Conservation (phyloP, 2,888 invertebrate species). For the Nephrotoma flavescens region DNA sequence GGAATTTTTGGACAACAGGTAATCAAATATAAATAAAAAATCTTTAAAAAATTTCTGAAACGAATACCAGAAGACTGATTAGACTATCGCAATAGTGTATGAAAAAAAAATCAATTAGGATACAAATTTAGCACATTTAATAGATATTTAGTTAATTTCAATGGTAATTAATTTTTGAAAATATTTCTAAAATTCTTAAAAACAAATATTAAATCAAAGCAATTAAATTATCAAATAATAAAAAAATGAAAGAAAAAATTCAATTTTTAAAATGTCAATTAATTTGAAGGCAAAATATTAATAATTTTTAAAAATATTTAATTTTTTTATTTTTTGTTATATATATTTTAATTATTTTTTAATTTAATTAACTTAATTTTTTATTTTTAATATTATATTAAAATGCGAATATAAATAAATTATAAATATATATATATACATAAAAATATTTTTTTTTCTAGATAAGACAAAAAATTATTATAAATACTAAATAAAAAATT, state of each 20-base stretch:
- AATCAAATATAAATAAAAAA: not conserved
- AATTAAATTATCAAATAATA: not conserved
- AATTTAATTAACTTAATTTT: not conserved
- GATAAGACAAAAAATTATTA: not conserved
- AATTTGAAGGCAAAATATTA: not conserved
- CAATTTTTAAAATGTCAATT: constrained; percentile 4
- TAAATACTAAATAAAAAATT: not conserved
- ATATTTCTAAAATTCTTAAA: not conserved
- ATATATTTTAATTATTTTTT: not conserved
- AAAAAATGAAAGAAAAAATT: not conserved
- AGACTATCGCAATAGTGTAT: not conserved
- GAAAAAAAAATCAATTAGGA: not conserved
- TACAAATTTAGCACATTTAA: not conserved
- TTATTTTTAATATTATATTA: not conserved
- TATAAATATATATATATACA: not conserved
- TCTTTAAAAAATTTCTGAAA: not conserved
- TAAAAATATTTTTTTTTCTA: not conserved
- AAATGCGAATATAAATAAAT: not conserved
- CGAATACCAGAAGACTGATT: not conserved
- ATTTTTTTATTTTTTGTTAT: not conserved
- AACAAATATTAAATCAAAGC: not conserved
- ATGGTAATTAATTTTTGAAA: not conserved
- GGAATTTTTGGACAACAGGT: not conserved
- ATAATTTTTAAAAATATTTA: not conserved
- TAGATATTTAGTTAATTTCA: not conserved